Base-by-base conservation (phyloP, 2,797 vertebrate genomes). In the Anas acuta region DNA sequence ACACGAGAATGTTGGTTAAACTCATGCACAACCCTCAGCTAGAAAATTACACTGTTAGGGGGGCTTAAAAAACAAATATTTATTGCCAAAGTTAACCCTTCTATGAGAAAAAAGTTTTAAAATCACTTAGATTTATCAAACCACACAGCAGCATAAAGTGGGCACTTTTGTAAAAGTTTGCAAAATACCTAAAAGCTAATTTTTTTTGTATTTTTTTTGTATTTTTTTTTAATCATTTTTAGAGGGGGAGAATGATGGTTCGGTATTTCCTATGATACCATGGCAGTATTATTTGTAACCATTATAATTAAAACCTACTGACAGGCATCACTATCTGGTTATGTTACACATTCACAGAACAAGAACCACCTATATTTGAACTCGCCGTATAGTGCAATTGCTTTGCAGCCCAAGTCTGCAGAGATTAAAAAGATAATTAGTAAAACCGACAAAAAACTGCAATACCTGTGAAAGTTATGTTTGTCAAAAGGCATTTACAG, bases 401-500 rank as follows among this genome's bases (percentile, higher is more conserved):
- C 96, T 97, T 96, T 97, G 98, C 97, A 98, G 97, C 97, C 95
- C 47, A 91, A 92, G 97, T 96, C 97, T 97, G 97, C 97, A 97
- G 97, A 97, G 97, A 96, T 97, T 96, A 97, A 96, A 96, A 97
- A 97, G 97, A 96, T 90, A 96, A 96, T 90, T 95, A 98, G 96
- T 94, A 97, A 97, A 97, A 97, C 95, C 67, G 97, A 98, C 97
- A 95, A 97, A 93, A 96, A 94, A 97, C 97, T 97, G 97, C 97
- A 97, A 98, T 97, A 98, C 97, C 97, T 98, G 96, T 89, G 96
- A 97, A 98, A 98, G 93, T 96, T 54, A 97, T 89, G 96, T 86
- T 94, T 23, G 12, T 96, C 96, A 97, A 96, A 98, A 99, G 98
- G 98, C 98, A 99, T 99, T 99, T 99, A 99, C 99, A 99, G 98